phyloP scores from a whole-genome alignment of 2,113 vertebrate species.

The Spilogale gracilis region DNA sequence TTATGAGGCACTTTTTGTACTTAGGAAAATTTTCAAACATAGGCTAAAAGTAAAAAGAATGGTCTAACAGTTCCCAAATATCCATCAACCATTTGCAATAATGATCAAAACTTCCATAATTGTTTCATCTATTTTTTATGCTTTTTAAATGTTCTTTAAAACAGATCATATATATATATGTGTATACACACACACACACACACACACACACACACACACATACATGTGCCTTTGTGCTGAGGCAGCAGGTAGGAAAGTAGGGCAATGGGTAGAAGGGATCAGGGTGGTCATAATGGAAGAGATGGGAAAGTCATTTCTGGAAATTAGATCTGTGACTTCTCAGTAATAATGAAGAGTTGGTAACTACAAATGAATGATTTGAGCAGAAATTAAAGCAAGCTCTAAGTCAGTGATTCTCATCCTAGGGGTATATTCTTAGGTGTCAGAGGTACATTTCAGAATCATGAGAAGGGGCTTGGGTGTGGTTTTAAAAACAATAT shows the following conservation, averaged over 20 bases:
- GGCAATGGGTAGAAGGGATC: not conserved
- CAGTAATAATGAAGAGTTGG: not conserved
- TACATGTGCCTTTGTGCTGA: not conserved
- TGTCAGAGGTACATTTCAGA: constrained; percentile 4
- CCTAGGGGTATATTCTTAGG: not conserved
- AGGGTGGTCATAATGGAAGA: not conserved
- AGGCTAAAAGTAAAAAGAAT: not conserved
- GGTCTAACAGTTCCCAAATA: not conserved
- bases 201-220: not conserved
- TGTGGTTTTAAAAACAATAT: not conserved
- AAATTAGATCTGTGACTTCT: not conserved
- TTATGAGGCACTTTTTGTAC: not conserved
- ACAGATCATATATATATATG: not conserved
- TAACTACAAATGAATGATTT: not conserved
- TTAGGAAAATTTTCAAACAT: not conserved
- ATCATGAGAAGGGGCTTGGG: not conserved
- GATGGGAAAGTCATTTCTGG: not conserved
- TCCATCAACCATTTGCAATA: not conserved
- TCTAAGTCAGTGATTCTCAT: not conserved
- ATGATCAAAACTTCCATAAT: not conserved
- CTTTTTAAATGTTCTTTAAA: not conserved
- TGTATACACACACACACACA: not conserved
- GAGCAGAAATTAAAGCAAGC: not conserved
- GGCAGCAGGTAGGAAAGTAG: not conserved
- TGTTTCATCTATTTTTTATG: not conserved